phyloP scores from a whole-genome alignment of 2,113 vertebrate genomes.

The Ochotona princeps region DNA sequence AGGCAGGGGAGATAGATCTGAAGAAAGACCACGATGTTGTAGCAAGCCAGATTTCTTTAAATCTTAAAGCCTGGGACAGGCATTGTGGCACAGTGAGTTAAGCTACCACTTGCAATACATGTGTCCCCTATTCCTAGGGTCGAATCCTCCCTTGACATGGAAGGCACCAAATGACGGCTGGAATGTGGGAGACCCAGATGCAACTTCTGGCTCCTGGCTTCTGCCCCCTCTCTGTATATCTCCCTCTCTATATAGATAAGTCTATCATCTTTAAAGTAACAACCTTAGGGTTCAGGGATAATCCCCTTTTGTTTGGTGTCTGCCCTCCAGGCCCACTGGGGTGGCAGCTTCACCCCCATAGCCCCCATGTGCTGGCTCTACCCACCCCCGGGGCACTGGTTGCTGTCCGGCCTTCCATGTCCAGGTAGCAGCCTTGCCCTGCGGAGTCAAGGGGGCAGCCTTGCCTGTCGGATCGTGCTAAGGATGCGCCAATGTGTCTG shows the following conservation, averaged over 20 bases:
- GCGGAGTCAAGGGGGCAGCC: neutral
- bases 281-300: neutral
- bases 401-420: neutral
- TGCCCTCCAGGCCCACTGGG: neutral
- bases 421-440: neutral
- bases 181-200: too few species aligned
- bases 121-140: too few species aligned
- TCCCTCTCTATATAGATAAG: too few species aligned
- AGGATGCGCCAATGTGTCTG: neutral
- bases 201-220: too few species aligned
- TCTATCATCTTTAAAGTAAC: too few species aligned
- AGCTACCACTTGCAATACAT: too few species aligned
- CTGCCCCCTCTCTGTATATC: too few species aligned
- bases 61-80: neutral
- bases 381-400: neutral
- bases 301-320: neutral
- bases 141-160: too few species aligned
- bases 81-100: too few species aligned
- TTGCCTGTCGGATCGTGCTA: neutral
- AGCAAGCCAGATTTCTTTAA: constrained; percentile 2
- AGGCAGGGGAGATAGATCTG: neutral
- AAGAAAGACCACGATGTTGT: constrained; percentile 2
- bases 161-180: too few species aligned
- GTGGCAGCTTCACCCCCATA: neutral
- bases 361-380: neutral